Evolutionary conservation across 2,888 invertebrate species (phyloP), one percentile per base, ranked within the genome.

Genomic region (Ophion costatus): DNA sequence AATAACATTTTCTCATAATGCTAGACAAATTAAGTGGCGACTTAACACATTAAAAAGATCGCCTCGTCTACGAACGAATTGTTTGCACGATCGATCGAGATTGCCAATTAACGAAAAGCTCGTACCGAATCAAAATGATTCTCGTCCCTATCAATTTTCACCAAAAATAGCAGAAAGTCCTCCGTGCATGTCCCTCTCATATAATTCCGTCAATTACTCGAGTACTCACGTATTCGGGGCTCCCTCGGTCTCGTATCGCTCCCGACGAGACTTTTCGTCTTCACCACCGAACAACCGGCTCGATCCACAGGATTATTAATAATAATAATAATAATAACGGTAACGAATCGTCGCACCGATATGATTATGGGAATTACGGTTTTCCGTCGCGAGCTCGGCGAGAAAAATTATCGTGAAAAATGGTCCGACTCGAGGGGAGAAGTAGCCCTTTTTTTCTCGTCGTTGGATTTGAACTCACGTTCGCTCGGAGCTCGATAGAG

Each of bases 261-360:
- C 45, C 29, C 74, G 29, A 17, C 17, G n/a, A 63, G 74, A 33
- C 59, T 38, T 22, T 71, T 73, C 14, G 20, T 38, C 17, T 38
- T 20, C 71, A 38, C 74, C 61, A 74, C 74, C 42, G 11, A 74
- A 74, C 22, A 38, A 33, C 33, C 22, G 5, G 70, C 70, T 70
- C 56, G n/a, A 70, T 29, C 29, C 29, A 56, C 56, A 5, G n/a
- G n/a, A 56, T 56, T 33, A 69, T 33, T 56, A 70, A 56, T 29
- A 56, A 56, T 29, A 38, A 71, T 20, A 56, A 33, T 11, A 38
- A 11, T 4, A 59, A 73, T 17, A 38, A 33, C 14, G 22, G 45
- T 14, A 45, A 51, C 17, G 17, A 17, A 38, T 38, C 6, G 38
- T 38, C 38, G 38, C 38, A n/a, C 56, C 14, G 56, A 56, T 56